These are phyloP conservation scores for Oostethus manadensis DNA, from an alignment of 2,113 vertebrate genomes.

Conservation along the genomic window DNA sequence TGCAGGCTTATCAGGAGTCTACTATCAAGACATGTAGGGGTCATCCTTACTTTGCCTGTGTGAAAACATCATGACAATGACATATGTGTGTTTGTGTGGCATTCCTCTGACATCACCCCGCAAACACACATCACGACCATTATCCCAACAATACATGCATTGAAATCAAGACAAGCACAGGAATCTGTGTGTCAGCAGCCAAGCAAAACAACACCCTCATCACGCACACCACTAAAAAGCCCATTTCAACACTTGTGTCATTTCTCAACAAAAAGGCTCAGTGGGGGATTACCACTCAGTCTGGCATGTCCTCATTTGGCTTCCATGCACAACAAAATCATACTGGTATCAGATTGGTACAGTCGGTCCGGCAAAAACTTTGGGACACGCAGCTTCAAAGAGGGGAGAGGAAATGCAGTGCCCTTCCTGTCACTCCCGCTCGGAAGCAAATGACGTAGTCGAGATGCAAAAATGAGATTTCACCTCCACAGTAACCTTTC, in stretches of 20 bases:
- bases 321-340: constrained; percentile 10
- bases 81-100: constrained; percentile 19
- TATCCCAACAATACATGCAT: constrained; percentile 47
- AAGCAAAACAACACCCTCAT: constrained; percentile 46
- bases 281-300: constrained; percentile 18
- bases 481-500: background rate
- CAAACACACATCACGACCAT: constrained; percentile 35
- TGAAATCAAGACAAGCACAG: constrained; percentile 47
- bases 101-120: constrained; percentile 40
- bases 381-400: constrained; percentile 64
- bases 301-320: constrained; percentile 56
- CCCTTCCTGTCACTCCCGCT: constrained; percentile 70
- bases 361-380: constrained; percentile 37
- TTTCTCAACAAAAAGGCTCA: constrained; percentile 20
- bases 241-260: constrained; percentile 42
- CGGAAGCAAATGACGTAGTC: constrained; percentile 49
- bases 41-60: constrained; percentile 3
- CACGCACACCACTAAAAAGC: constrained; percentile 20
- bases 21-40: constrained; percentile 11
- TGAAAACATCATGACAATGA: constrained; percentile 16
- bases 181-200: constrained; percentile 38
- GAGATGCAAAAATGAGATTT: constrained; percentile 56
- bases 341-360: constrained; percentile 50
- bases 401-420: constrained; percentile 55
- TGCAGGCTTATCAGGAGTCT: constrained; percentile 24